Percentiles rank a stretch among this genome's conserved stretches.
Conservation (phyloP, 2,113 vertebrate genomes). For the Daubentonia madagascariensis region DNA sequence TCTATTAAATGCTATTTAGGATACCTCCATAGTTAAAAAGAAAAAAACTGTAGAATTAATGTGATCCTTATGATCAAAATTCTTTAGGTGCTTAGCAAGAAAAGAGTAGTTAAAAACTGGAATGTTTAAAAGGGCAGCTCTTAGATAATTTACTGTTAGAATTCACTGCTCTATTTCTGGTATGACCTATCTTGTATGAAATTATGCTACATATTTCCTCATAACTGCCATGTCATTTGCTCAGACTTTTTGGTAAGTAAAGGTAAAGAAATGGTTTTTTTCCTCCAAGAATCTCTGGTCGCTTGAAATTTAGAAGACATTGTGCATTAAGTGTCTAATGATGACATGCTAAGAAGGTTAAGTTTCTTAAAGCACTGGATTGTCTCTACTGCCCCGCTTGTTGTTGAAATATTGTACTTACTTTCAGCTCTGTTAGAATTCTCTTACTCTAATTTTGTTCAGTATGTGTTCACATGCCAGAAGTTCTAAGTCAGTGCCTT, state of each 20-base stretch:
- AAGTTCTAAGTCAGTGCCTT: not conserved
- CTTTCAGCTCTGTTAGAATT: not conserved
- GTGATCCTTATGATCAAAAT: not conserved
- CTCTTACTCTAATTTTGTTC: not conserved
- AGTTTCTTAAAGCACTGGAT: not conserved
- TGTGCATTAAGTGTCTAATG: conserved; percentile 54
- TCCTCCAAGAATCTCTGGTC: conserved; percentile 39
- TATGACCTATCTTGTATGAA: conserved; percentile 47
- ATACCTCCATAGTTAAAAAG: not conserved
- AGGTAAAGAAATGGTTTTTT: conserved; percentile 62
- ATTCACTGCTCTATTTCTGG: conserved; percentile 54
- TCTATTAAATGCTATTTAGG: not conserved
- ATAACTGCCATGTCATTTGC: conserved; percentile 69
- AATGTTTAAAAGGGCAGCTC: not conserved
- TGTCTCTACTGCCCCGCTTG: not conserved
- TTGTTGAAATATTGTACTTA: not conserved
- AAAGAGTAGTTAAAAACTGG: not conserved
- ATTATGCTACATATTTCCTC: conserved; percentile 29
- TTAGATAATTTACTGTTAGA: not conserved
- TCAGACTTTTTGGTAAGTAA: conserved; percentile 72
- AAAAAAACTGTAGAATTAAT: not conserved
- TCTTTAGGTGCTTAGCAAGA: not conserved
- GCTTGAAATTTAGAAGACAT: conserved; percentile 64
- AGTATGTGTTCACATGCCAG: not conserved
- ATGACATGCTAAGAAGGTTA: conserved; percentile 53